Base-by-base conservation (phyloP, 1,140 invertebrate genomes). In the Drosophila setifemur region DNA sequence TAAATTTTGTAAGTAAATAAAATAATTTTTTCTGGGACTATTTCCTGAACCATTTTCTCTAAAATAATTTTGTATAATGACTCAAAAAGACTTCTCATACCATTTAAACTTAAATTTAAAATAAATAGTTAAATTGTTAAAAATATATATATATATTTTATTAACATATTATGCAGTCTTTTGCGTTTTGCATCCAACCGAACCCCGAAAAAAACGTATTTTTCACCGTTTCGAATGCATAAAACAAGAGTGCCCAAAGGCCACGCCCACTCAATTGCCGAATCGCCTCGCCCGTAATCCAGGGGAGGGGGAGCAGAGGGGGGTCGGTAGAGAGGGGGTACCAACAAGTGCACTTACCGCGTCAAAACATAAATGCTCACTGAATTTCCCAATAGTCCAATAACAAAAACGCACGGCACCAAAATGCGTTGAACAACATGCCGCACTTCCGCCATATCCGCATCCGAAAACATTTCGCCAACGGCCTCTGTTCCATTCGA, bases 341-440 rank as follows among this genome's bases (percentile, higher is more conserved):
- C n/a, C n/a, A n/a, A n/a, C 64, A 85, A 85, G 79, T 85, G 68
- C 55, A 88, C 88, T 89, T 83, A 92, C 91, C 94, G 91, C 61
- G 94, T 95, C 50, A 96, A 92, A 47, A 96, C 94, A 70, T 95
- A 93, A 49, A 96, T 93, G 28, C 95, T 95, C 26, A 95, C 90
- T 26, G 93, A 91, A 86, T 96, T 96, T 23, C 95, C 95, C 53
- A 95, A 88, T 29, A 95, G 92, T 43, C 95, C 95, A 49, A 95
- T 91, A 57, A 93, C 90, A 70, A 94, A 92, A 44, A 95, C 91
- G 23, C 94, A 91, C n/a, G 95, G 95, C 43, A 95, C 93, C 25
- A 94, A 89, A 14, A 96, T 92, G 54, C 92, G 90, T 90, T 95
- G 94, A 40, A 94, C 91, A 93, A 90, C 83, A 83, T 89, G 86